Evolutionary conservation across 2,888 invertebrate species (phyloP), one percentile per base, ranked within the genome.

Genomic region (Bombylius discolor): DNA sequence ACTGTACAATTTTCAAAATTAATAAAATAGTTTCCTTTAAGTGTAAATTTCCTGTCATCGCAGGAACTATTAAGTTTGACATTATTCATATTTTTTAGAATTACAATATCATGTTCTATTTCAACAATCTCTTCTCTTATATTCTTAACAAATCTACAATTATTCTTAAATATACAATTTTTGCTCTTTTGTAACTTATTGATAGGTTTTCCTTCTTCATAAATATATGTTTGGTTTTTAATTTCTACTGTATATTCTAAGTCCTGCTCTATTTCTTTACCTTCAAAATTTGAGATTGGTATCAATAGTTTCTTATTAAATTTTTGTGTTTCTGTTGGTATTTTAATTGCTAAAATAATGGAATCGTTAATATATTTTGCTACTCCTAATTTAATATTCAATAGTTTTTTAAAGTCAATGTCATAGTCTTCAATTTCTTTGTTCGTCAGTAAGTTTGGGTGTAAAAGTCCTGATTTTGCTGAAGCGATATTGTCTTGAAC

Each of bases 331-430:
- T 47, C 31, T 31, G 7, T 31, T 23, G 47, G 31, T 4, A 47
- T 47, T 47, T 47, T 47, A 7, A 47, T 47, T 31, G 47, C 47
- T 6, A 47, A 47, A 11, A 47, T 31, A 13, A 47, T 47, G 5
- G 23, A 31, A 31, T 44, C 54, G 47, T 53, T 53, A 47, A 33
- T 47, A 33, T 52, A 53, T 36, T 45, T 32, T 47, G 57, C 57
- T 47, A 49, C 52, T 34, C 51, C 51, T 47, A 57, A 46, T 53
- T 54, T 47, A 13, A 57, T 50, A 39, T 57, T 51, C 23, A 51
- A 50, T 47, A 57, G 53, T 51, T 57, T 57, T 42, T 57, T 53
- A 32, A 53, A 53, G 32, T 54, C 42, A 33, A 57, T 57, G 8
- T 53, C n/a, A 47, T 57, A 53, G n/a, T 53, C 46, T 14, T 36